These are phyloP conservation scores for Phragmatobia fuliginosa DNA, from an alignment of 2,888 invertebrate genomes.

Conservation along the genomic window DNA sequence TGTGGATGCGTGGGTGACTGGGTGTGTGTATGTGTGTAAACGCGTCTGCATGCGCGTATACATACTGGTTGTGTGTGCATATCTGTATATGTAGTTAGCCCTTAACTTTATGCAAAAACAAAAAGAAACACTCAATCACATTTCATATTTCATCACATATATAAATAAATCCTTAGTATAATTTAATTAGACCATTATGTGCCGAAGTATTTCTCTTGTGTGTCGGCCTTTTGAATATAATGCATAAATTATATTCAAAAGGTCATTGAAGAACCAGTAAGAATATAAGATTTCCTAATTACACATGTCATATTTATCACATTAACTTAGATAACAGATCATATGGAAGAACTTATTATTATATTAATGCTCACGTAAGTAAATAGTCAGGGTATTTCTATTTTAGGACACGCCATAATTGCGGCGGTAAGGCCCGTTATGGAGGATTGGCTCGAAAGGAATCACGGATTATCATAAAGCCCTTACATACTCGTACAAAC, in stretches of 20 bases:
- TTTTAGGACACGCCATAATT: background rate
- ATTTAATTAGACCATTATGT: background rate
- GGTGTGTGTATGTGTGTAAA: too few species aligned
- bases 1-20: too few species aligned
- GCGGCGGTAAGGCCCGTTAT: too few species aligned
- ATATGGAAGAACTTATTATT: background rate
- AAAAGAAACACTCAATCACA: background rate
- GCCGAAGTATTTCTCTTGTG: background rate
- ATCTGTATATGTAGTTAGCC: too few species aligned
- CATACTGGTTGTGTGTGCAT: too few species aligned
- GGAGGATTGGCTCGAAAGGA: too few species aligned
- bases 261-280: background rate
- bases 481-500: too few species aligned
- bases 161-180: too few species aligned
- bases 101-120: too few species aligned
- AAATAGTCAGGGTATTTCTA: background rate
- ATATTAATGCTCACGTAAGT: background rate
- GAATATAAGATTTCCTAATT: background rate
- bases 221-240: background rate
- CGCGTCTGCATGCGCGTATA: too few species aligned
- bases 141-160: too few species aligned
- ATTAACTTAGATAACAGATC: background rate
- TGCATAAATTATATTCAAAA: background rate
- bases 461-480: too few species aligned
- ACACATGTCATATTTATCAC: conserved; percentile 10